Conservation (phyloP, 37 sponge, comb jelly and placozoan genomes). For the Eunapius fragilis region DNA sequence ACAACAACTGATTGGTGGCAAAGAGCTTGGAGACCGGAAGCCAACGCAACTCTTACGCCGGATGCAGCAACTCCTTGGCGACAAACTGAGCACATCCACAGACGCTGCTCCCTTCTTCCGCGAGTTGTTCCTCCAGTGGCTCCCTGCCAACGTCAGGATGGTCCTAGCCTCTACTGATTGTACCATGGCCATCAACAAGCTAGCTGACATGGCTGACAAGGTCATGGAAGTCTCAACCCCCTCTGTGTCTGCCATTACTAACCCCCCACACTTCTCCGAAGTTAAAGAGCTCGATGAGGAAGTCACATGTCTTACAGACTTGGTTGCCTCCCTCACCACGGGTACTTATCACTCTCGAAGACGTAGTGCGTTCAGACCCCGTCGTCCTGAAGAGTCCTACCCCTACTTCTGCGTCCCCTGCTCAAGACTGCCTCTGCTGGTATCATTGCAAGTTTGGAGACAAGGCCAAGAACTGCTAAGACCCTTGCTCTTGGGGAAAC, state of each 20-base stretch:
- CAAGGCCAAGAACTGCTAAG: slow-evolving; percentile 27
- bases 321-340: slow-evolving; percentile 1
- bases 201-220: slow-evolving; percentile 52
- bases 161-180: slow-evolving; percentile 33
- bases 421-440: slow-evolving; percentile 23
- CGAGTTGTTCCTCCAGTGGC: slow-evolving; percentile 43
- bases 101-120: slow-evolving; percentile 12
- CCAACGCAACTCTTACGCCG: slow-evolving; percentile 59
- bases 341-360: not conserved
- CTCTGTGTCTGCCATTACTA: not conserved
- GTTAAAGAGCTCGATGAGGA: slow-evolving; percentile 25
- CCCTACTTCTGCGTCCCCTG: not conserved
- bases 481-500: slow-evolving; percentile 40
- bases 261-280: not conserved
- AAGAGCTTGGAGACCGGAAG: slow-evolving; percentile 67
- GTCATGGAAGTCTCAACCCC: slow-evolving; percentile 43
- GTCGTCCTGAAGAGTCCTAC: slow-evolving; percentile 8
- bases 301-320: not conserved
- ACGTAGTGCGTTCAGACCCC: not conserved
- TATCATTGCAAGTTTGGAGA: slow-evolving; percentile 30
- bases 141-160: slow-evolving; percentile 52
- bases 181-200: slow-evolving; percentile 24
- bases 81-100: slow-evolving; percentile 17
- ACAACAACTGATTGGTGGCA: slow-evolving; percentile 57
- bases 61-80: slow-evolving; percentile 65